Evolutionary conservation across 1,140 invertebrate species (phyloP).

Genomic region (Drosophila littoralis): DNA sequence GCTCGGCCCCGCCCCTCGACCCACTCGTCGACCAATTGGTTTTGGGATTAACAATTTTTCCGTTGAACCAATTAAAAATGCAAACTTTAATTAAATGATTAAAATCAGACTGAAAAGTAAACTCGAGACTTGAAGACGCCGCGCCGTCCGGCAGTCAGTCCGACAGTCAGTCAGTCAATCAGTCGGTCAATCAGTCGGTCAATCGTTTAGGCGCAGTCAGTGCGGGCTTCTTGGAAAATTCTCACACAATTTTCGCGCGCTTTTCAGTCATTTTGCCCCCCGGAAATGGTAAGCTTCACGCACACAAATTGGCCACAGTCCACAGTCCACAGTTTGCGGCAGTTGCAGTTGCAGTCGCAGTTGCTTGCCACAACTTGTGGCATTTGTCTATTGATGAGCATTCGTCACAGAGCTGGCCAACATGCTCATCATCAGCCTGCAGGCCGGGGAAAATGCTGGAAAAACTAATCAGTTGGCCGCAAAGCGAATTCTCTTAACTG

Average conservation of each 20-base stretch:
- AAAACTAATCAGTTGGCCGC: constrained; percentile 26
- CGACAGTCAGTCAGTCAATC: neutral
- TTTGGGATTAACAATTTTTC: constrained; percentile 47
- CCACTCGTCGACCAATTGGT: neutral
- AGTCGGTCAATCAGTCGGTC: constrained; percentile 48
- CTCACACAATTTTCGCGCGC: constrained; percentile 75
- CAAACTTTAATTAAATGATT: constrained; percentile 83
- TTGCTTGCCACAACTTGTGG: constrained; percentile 17
- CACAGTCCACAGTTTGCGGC: constrained; percentile 10
- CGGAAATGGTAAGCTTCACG: constrained; percentile 68
- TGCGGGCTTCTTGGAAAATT: constrained; percentile 66
- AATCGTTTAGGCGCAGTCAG: constrained; percentile 39
- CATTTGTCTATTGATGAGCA: constrained; percentile 53
- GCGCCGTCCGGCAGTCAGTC: neutral
- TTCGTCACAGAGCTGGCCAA: constrained; percentile 64
- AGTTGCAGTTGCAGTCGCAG: constrained; percentile 3
- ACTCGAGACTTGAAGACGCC: constrained; percentile 5
- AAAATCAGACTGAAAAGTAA: constrained; percentile 46
- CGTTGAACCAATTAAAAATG: constrained; percentile 70
- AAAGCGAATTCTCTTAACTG: constrained; percentile 16
- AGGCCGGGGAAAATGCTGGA: constrained; percentile 17
- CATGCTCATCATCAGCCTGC: constrained; percentile 37
- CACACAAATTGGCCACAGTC: constrained; percentile 70
- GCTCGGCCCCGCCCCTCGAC: neutral
- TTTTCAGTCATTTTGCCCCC: constrained; percentile 47